Percentiles rank a stretch among this genome's conserved stretches.
phyloP scores from a whole-genome alignment of 2,113 vertebrate species.

The Stigmatopora nigra region DNA sequence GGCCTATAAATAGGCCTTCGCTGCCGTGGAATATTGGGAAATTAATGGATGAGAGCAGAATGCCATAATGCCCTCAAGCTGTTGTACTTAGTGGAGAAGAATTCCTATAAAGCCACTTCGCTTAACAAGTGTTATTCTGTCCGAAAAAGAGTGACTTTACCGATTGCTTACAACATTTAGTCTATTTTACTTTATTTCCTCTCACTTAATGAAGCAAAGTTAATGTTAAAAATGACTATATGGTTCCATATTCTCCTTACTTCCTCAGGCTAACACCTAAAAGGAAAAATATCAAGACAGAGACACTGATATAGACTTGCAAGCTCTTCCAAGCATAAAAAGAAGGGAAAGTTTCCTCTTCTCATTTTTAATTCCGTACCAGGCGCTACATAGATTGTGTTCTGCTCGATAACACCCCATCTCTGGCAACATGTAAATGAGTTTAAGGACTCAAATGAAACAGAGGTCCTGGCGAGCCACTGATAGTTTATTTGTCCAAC shows the following conservation, averaged over 20 bases:
- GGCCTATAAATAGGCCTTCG: slow-evolving; percentile 62
- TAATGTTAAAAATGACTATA: slow-evolving; percentile 1
- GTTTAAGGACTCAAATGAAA: not conserved
- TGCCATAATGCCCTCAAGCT: slow-evolving; percentile 42
- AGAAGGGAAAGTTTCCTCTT: slow-evolving; percentile 15
- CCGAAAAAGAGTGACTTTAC: slow-evolving; percentile 6
- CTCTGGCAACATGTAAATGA: not conserved
- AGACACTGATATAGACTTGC: slow-evolving; percentile 20
- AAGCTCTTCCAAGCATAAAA: slow-evolving; percentile 12
- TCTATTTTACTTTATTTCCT: not conserved
- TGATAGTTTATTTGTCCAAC: not conserved
- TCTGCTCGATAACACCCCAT: slow-evolving; percentile 2
- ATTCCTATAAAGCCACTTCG: slow-evolving; percentile 32
- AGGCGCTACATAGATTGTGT: slow-evolving; percentile 28
- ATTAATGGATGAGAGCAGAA: slow-evolving; percentile 60
- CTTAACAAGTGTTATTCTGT: slow-evolving; percentile 7
- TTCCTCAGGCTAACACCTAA: slow-evolving; percentile 16
- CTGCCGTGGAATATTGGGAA: slow-evolving; percentile 59
- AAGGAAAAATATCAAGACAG: slow-evolving; percentile 4
- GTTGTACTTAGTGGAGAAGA: slow-evolving; percentile 32
- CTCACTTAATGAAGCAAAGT: not conserved
- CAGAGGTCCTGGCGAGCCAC: not conserved
- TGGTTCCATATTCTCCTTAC: not conserved
- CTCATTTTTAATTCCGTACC: slow-evolving; percentile 30
- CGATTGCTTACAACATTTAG: slow-evolving; percentile 14